These are phyloP conservation scores for Nomada hirtipes DNA, from an alignment of 2,888 invertebrate genomes.

Conservation along the genomic window DNA sequence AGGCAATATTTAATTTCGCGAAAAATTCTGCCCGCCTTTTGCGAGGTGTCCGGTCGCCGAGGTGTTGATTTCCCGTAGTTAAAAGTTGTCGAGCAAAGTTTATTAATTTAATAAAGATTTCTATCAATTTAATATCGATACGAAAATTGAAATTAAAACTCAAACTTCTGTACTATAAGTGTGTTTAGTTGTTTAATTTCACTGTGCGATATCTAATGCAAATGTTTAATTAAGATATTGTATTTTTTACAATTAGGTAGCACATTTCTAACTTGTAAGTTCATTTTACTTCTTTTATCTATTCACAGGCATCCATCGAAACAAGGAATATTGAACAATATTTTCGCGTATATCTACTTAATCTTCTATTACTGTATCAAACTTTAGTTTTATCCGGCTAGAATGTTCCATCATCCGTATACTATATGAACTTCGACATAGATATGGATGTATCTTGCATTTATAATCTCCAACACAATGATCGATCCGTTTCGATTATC, in stretches of 20 bases:
- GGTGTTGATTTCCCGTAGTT: background rate
- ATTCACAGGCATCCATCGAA: background rate
- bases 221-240: too few species aligned
- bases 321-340: background rate
- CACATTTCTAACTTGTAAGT: too few species aligned
- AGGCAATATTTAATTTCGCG: constrained; percentile 24
- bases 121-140: too few species aligned
- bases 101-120: too few species aligned
- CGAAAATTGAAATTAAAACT: too few species aligned
- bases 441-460: background rate
- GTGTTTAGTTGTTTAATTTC: too few species aligned
- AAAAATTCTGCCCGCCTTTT: background rate
- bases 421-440: background rate
- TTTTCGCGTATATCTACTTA: background rate
- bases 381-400: constrained; percentile 10
- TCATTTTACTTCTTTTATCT: background rate
- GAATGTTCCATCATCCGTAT: background rate
- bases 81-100: too few species aligned
- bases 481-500: background rate
- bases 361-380: background rate
- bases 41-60: background rate
- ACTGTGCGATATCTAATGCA: too few species aligned
- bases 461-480: background rate
- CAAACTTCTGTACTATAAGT: too few species aligned
- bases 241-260: too few species aligned